These are phyloP conservation scores for Hippocampus abdominalis DNA, from an alignment of 2,113 vertebrate species.

Conservation along the genomic window DNA sequence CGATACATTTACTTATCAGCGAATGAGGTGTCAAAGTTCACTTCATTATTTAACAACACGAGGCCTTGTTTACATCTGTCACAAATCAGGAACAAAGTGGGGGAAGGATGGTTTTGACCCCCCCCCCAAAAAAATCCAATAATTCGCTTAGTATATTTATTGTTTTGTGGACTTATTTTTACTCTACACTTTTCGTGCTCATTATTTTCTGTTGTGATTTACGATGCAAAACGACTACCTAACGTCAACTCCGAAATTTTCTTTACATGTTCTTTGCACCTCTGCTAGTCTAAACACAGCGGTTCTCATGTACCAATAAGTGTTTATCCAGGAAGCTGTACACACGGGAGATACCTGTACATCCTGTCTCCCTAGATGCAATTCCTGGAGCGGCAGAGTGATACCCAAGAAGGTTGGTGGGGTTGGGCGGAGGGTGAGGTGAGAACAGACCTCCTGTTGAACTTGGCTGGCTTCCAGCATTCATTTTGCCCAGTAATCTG, in stretches of 20 bases:
- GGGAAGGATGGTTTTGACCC: not conserved
- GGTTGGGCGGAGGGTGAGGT: not conserved
- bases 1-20: not conserved
- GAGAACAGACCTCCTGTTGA: constrained; percentile 77
- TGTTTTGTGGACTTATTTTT: too few relatives aligned
- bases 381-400: constrained; percentile 52
- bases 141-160: too few relatives aligned
- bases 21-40: not conserved
- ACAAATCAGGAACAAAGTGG: not conserved
- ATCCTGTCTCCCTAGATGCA: constrained; percentile 43
- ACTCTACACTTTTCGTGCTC: not conserved
- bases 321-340: too few relatives aligned
- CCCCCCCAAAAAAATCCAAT: too few relatives aligned
- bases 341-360: not conserved
- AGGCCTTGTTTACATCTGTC: not conserved
- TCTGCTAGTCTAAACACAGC: too few relatives aligned
- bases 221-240: not conserved
- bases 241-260: too few relatives aligned
- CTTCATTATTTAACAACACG: not conserved
- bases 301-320: too few relatives aligned
- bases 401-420: constrained; percentile 15
- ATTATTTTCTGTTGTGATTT: not conserved
- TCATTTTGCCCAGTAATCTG: constrained; percentile 81
- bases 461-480: constrained; percentile 84
- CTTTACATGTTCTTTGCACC: too few relatives aligned